A percentile compares a stretch with the other conserved stretches of the same genome.
phyloP scores from a whole-genome alignment of 2,888 invertebrate genomes.

The Athalia cordata region DNA sequence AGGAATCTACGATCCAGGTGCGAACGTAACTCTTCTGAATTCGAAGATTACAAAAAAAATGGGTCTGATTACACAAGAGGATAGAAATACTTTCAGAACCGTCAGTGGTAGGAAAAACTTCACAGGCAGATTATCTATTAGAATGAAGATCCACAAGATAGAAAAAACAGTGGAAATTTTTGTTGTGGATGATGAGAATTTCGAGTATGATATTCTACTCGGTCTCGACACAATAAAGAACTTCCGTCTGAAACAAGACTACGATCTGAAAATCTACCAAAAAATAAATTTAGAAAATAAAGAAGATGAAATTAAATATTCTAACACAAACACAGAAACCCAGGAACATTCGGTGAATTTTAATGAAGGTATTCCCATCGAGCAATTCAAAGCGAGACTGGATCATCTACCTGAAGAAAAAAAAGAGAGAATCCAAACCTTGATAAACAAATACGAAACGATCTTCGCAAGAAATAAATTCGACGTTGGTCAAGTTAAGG shows the following conservation, averaged over 20 bases:
- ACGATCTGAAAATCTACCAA: slow-evolving; percentile 44
- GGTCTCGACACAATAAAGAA: slow-evolving; percentile 45
- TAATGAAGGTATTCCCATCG: slow-evolving; percentile 12
- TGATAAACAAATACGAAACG: slow-evolving; percentile 41
- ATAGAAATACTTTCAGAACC: slow-evolving; percentile 36
- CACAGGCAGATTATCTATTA: slow-evolving; percentile 16
- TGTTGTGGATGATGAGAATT: slow-evolving; percentile 37
- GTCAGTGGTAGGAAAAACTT: slow-evolving; percentile 29
- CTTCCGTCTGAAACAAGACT: slow-evolving; percentile 39
- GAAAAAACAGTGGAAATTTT: neutral
- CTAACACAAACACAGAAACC: slow-evolving; percentile 5
- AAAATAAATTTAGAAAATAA: slow-evolving; percentile 30
- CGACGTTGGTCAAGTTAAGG: slow-evolving; percentile 45
- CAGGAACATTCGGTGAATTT: slow-evolving; percentile 18
- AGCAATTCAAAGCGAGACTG: slow-evolving; percentile 19
- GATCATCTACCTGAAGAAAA: slow-evolving; percentile 38
- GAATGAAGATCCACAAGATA: slow-evolving; percentile 14
- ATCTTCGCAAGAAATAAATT: slow-evolving; percentile 46
- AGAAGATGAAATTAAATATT: neutral
- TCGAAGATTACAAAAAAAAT: slow-evolving; percentile 47
- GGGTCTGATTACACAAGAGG: slow-evolving; percentile 45
- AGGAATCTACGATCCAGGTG: slow-evolving; percentile 29
- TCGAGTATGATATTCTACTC: slow-evolving; percentile 45
- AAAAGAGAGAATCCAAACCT: slow-evolving; percentile 27
- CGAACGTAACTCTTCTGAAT: slow-evolving; percentile 25